Base-by-base conservation (phyloP, 2,797 vertebrate genomes). In the Myripristis murdjan region DNA sequence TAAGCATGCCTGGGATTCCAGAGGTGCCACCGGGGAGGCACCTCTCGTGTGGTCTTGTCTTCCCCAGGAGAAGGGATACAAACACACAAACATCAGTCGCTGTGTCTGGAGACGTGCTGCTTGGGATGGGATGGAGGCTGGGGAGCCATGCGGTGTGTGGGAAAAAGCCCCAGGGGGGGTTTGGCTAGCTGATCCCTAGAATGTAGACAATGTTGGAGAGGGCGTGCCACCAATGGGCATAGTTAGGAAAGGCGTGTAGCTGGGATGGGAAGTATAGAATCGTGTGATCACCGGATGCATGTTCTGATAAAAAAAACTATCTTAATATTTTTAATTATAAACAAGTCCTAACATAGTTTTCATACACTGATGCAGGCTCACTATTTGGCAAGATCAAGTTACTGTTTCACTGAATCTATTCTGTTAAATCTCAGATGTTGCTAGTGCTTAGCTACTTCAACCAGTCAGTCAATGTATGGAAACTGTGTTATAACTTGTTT, bases 1-100 rank as follows among this genome's bases (percentile, higher is more conserved):
- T 65, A 76, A 64, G 48, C 81, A 89, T 90, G 87, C 86, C 84
- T 69, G 65, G 68, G 84, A 91, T 93, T 91, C 90, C 90, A 91
- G 77, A 75, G 81, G 82, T 87, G 86, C 89, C 77, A 76, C 81
- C 77, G 65, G 75, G 82, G 81, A 90, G 37, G 85, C 73, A 77
- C 87, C 83, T 65, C 76, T 73, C 22, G 20, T 87, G 79, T 75
- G 85, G 80, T 84, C 82, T 76, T 31, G 79, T 81, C 78, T 69
- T 70, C 33, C 64, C 18, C 43, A 10, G 56, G 41, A 84, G 64
- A 71, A 76, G 67, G n/a, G 49, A 74, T 46, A 63, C 78, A 85
- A 81, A 16, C 55, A 75, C 64, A 84, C 55, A 71, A 71, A 87
- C 67, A 82, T 67, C 33, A 70, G 77, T 31, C 1, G 3, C 23